phyloP scores from a whole-genome alignment of 2,113 vertebrate genomes.

The Paramisgurnus dabryanus region DNA sequence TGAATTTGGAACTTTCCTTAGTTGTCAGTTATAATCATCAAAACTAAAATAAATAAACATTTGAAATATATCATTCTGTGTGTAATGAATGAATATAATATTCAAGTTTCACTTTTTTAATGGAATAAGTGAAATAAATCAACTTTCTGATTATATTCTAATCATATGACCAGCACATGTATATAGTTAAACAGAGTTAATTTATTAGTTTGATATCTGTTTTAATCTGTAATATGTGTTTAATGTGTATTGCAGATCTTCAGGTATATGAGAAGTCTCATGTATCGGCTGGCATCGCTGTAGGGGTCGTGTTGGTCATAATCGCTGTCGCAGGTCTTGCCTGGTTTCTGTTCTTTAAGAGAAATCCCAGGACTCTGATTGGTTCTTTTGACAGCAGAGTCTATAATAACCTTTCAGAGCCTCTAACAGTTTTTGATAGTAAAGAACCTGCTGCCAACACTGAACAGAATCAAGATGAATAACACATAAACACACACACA shows the following conservation, averaged over 20 bases:
- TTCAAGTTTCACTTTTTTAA: too few species aligned
- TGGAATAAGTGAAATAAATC: too few species aligned
- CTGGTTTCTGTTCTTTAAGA: constrained; percentile 67
- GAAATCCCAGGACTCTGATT: constrained; percentile 59
- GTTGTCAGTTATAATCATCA: too few species aligned
- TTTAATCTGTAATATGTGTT: not conserved
- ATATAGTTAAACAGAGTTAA: not conserved
- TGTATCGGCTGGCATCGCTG: constrained; percentile 66
- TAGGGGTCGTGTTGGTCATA: constrained; percentile 77
- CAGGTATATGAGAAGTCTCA: constrained; percentile 61
- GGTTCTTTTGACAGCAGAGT: constrained; percentile 89
- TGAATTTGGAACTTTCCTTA: too few species aligned
- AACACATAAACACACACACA: constrained; percentile 6
- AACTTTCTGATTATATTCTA: too few species aligned
- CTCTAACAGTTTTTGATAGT: constrained; percentile 75
- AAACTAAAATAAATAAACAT: too few species aligned
- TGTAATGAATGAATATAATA: too few species aligned
- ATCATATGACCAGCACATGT: too few species aligned
- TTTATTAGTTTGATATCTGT: not conserved
- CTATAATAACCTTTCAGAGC: constrained; percentile 79
- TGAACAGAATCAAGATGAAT: constrained; percentile 86
- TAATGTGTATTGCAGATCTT: constrained; percentile 51
- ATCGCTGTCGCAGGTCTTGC: constrained; percentile 70
- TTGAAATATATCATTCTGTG: too few species aligned
- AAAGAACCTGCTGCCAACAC: constrained; percentile 84